Evolutionary conservation across 2,888 invertebrate genomes (phyloP).

Genomic region (Tetropium fuscum): DNA sequence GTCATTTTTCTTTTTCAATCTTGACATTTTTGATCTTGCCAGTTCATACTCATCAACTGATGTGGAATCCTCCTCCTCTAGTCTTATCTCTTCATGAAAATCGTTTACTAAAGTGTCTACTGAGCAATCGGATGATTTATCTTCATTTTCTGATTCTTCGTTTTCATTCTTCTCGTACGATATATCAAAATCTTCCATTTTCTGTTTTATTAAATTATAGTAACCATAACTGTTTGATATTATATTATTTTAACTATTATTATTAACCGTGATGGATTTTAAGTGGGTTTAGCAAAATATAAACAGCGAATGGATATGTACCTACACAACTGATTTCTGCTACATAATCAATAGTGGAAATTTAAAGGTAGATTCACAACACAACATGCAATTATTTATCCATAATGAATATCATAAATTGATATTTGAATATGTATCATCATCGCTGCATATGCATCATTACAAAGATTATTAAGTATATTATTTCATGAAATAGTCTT

Average conservation of each 20-base stretch:
- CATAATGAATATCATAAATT: no score
- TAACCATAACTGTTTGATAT: no score
- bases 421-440: no score
- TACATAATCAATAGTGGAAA: slow-evolving; percentile 21
- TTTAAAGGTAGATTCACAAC: slow-evolving; percentile 23
- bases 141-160: slow-evolving; percentile 61
- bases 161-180: slow-evolving; percentile 57
- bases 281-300: slow-evolving; percentile 3
- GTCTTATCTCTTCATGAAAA: slow-evolving; percentile 95
- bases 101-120: slow-evolving; percentile 97
- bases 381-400: slow-evolving; percentile 8
- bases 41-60: slow-evolving; percentile 81
- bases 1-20: slow-evolving; percentile 41
- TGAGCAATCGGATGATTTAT: slow-evolving; percentile 86
- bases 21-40: slow-evolving; percentile 26
- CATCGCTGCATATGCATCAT: no score
- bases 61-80: slow-evolving; percentile 94
- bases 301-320: slow-evolving; percentile 1
- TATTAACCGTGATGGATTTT: not conserved
- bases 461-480: no score
- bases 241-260: not conserved
- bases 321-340: slow-evolving; percentile 13
- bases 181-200: slow-evolving; percentile 59
- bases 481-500: no score
- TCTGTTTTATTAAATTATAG: slow-evolving; percentile 43